Evolutionary conservation across 2,797 vertebrate genomes (phyloP).

Genomic region (Pachyuromys duprasi): DNA sequence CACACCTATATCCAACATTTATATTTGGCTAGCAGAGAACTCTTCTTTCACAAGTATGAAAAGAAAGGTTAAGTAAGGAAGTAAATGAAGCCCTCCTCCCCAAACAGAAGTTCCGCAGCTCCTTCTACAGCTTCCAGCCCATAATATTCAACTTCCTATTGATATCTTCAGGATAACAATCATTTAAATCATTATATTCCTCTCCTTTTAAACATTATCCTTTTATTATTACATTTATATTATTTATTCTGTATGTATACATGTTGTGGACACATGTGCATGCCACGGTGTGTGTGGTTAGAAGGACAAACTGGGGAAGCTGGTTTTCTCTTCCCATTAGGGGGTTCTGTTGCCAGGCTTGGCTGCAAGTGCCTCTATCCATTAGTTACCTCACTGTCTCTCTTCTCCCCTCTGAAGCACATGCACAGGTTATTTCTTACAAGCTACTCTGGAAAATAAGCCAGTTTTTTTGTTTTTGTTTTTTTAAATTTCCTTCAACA

Average conservation of each 20-base stretch:
- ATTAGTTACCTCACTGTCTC: not conserved
- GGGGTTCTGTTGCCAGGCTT: not conserved
- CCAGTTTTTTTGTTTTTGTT: not conserved
- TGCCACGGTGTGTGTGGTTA: not conserved
- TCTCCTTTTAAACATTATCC: not conserved
- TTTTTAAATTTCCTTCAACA: not conserved
- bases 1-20: not conserved
- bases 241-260: not conserved
- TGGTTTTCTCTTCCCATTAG: not conserved
- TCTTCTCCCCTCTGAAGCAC: not conserved
- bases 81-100: not conserved
- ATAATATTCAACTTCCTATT: not conserved
- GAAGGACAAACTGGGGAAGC: not conserved
- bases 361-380: not conserved
- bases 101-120: not conserved
- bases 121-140: not conserved
- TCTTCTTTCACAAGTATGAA: conserved; percentile 35
- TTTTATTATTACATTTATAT: not conserved
- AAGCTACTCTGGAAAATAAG: conserved; percentile 5
- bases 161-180: conserved; percentile 29
- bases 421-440: not conserved
- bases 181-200: not conserved
- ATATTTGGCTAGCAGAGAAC: not conserved
- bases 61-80: conserved; percentile 41
- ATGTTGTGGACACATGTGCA: not conserved